Evolutionary conservation across 2,113 vertebrate genomes (phyloP), one percentile per base, ranked within the genome.

Genomic region (Trematocara marginatum): DNA sequence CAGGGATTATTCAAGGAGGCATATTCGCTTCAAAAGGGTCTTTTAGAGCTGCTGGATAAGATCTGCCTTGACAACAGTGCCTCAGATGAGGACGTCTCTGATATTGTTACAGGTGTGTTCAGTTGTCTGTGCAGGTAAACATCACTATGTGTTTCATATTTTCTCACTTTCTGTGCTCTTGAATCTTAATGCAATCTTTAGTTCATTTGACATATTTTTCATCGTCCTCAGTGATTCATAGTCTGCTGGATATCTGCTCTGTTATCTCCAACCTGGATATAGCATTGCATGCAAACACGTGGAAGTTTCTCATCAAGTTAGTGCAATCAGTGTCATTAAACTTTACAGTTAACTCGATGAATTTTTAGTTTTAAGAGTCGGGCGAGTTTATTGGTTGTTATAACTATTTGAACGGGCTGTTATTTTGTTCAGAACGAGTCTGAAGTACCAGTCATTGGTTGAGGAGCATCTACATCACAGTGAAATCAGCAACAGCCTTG

Each of bases 271-370:
- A 94, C 54, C 97, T 99, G 96, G 99, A 99, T 91, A 96, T 99
- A 3, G 98, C 99, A 4, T 95, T 99, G 87, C 97, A 99, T 92
- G 99, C 98, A 78, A 99, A 99, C 87, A 98, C 98, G 0, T 99
- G 98, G 99, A 99, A 99, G 90, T 99, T 97, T 92, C 97, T 99
- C 53, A 97, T 99, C 94, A 99, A 98, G 99, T 99, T 95, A 94
- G 97, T 97, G 23, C 29, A 23, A 7, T 13, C 34, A 4, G 42
- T 78, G 34, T 31, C 18, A 12, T 9, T 2, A 6, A 38, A 45
- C 34, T 16, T 31, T 4, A 18, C 69, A 2, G 23, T 74, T 82
- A 57, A 4, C 20, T 18, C 7, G 1, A 13, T 61, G 3, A 16
- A 4, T 80, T 1, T 11, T 29, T 59, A 10, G 15, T 45, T 74